Conservation (phyloP, 1,140 invertebrate species). For the Pogonus chalceus region DNA sequence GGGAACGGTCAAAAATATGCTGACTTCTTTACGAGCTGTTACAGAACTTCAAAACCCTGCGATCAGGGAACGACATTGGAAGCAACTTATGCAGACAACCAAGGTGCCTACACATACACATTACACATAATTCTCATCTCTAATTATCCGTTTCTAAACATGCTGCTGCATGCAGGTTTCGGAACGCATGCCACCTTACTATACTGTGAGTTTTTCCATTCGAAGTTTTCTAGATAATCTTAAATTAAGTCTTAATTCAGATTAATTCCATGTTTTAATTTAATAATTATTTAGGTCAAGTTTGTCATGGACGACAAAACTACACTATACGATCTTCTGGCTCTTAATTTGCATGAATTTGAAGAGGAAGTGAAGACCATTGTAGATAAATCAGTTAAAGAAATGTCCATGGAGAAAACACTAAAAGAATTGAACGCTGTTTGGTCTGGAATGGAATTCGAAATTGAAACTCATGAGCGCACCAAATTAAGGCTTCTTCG, state of each 20-base stretch:
- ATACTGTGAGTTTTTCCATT: conserved; percentile 20
- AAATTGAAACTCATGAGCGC: conserved; percentile 67
- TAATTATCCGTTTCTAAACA: neutral
- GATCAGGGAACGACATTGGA: conserved; percentile 87
- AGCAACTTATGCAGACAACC: conserved; percentile 83
- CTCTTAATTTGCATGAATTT: conserved; percentile 79
- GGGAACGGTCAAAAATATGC: conserved; percentile 68
- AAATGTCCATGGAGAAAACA: conserved; percentile 89
- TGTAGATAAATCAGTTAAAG: conserved; percentile 91
- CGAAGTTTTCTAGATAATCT: neutral
- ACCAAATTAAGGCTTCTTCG: conserved; percentile 67
- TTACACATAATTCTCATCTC: neutral
- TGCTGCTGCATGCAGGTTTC: neutral
- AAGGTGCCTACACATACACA: conserved; percentile 44
- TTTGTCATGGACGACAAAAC: conserved; percentile 63
- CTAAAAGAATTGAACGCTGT: conserved; percentile 73
- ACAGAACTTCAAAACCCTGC: conserved; percentile 90
- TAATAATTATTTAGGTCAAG: conserved; percentile 43
- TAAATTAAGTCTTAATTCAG: neutral
- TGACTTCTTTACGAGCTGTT: conserved; percentile 78
- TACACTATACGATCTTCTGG: conserved; percentile 77
- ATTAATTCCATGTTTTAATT: conserved; percentile 11
- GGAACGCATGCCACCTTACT: conserved; percentile 18
- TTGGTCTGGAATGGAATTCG: conserved; percentile 78
- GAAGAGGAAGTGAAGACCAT: conserved; percentile 93